phyloP scores from a whole-genome alignment of 2,797 vertebrate species.

The Threskiornis aethiopicus region DNA sequence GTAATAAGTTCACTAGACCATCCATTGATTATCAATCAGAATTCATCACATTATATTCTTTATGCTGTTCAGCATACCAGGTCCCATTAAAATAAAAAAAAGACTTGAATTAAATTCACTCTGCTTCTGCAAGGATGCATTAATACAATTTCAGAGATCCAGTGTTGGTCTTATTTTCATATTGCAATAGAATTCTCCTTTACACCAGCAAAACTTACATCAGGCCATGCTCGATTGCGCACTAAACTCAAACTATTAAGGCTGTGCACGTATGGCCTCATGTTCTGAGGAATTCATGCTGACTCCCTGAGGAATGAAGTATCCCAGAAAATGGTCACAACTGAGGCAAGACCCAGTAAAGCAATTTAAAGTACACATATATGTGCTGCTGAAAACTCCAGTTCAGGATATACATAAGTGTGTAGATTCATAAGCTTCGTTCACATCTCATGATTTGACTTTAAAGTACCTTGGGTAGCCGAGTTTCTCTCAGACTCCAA shows the following conservation, averaged over 20 bases:
- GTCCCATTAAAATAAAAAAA: background rate
- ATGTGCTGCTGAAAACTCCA: background rate
- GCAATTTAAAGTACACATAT: background rate
- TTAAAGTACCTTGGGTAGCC: background rate
- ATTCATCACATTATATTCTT: background rate
- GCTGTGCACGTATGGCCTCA: fast-evolving
- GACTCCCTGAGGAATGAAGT: background rate
- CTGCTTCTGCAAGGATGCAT: background rate
- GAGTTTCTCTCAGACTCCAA: background rate
- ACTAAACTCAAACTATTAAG: background rate
- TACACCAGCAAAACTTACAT: background rate
- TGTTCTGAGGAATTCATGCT: background rate
- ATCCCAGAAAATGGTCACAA: background rate
- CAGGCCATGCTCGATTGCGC: background rate
- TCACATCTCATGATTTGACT: background rate
- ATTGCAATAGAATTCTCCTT: background rate
- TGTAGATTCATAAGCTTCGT: background rate
- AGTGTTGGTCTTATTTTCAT: background rate
- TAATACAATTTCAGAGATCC: background rate
- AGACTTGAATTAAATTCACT: background rate
- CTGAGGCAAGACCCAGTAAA: background rate
- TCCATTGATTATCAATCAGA: constrained; percentile 33
- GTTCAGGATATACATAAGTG: background rate
- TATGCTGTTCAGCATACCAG: background rate
- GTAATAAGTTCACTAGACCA: background rate